These are phyloP conservation scores for Drosophila flavopinicola DNA, from an alignment of 2,888 invertebrate species.

Conservation along the genomic window DNA sequence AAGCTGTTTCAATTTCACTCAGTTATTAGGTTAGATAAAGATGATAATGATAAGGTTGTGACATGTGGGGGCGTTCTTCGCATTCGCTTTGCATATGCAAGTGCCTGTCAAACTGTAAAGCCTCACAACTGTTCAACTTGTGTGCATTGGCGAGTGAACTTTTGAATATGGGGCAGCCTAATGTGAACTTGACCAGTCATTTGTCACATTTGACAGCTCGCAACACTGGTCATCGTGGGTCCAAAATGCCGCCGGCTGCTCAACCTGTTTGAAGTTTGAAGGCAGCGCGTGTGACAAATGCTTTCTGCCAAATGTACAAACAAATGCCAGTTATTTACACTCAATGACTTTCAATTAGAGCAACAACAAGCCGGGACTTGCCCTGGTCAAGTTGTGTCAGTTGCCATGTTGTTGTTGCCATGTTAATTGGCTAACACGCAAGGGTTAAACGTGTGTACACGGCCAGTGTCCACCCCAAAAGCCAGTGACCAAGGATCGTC, in stretches of 20 bases:
- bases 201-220: constrained; percentile 69
- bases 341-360: constrained; percentile 79
- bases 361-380: constrained; percentile 19
- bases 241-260: constrained; percentile 58
- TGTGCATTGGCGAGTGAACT: constrained; percentile 60
- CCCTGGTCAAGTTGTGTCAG: constrained; percentile 50
- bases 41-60: constrained; percentile 74
- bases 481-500: constrained; percentile 8
- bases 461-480: constrained; percentile 21
- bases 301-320: constrained; percentile 29
- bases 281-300: constrained; percentile 57
- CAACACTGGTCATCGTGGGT: constrained; percentile 34
- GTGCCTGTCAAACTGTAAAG: constrained; percentile 34
- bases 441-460: constrained; percentile 52
- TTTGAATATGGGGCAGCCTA: constrained; percentile 31
- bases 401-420: constrained; percentile 33
- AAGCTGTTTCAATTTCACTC: constrained; percentile 77
- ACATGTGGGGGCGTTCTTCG: constrained; percentile 47
- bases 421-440: constrained; percentile 71
- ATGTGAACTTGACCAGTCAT: constrained; percentile 60
- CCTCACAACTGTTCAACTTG: constrained; percentile 61
- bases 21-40: constrained; percentile 72
- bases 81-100: constrained; percentile 39
- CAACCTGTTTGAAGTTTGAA: constrained; percentile 69
- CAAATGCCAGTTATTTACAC: constrained; percentile 61